Conservation (phyloP, 2,797 vertebrate species). For the Eremophila alpestris region DNA sequence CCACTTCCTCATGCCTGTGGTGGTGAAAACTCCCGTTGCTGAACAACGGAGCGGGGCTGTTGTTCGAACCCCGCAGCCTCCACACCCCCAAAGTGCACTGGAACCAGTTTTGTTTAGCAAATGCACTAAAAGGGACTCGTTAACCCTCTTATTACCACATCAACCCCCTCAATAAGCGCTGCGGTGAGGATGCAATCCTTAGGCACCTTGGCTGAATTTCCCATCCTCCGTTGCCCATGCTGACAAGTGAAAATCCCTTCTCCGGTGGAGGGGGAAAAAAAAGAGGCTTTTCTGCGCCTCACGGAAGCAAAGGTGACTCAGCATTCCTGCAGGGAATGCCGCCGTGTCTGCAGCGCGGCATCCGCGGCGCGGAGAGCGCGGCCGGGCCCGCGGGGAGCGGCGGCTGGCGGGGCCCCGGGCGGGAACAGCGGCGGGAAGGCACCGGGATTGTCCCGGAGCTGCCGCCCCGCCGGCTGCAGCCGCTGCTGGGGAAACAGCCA, state of each 20-base stretch:
- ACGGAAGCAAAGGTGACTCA: not conserved
- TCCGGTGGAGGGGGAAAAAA: not conserved
- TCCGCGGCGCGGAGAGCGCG: not conserved
- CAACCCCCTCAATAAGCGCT: fast-evolving
- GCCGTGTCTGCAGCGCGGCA: not conserved
- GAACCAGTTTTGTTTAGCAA: not conserved
- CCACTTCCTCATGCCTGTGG: conserved; percentile 52
- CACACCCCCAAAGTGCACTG: not conserved
- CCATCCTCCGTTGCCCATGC: fast-evolving
- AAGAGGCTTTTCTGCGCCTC: fast-evolving
- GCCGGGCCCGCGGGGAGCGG: not conserved
- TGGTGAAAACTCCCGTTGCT: not conserved
- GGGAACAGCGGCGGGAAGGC: not conserved
- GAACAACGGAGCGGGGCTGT: not conserved
- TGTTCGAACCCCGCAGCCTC: fast-evolving
- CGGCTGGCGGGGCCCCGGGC: not conserved
- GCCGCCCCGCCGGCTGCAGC: too few species aligned
- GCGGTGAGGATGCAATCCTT: not conserved
- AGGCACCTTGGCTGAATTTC: fast-evolving
- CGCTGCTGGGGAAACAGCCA: not conserved
- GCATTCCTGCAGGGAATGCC: not conserved
- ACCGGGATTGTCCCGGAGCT: fast-evolving
- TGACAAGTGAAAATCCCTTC: not conserved
- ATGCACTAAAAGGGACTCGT: not conserved
- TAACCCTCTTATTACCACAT: not conserved